These are phyloP conservation scores for Euproctis similis DNA, from an alignment of 2,888 invertebrate species.

Conservation along the genomic window DNA sequence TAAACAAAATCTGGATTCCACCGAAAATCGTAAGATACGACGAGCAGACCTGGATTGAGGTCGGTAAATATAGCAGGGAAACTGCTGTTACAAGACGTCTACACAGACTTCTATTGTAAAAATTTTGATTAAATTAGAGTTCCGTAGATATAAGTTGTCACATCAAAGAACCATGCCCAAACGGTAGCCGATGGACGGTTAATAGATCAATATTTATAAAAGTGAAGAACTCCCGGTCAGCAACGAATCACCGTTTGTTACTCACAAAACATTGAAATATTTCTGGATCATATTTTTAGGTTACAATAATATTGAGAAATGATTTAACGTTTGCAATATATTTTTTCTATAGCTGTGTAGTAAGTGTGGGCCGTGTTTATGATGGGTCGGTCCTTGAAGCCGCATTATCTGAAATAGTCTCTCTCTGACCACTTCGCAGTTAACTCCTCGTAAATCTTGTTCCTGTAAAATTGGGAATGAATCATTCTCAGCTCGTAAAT, in stretches of 20 bases:
- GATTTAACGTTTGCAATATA: background rate
- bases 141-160: too few relatives aligned
- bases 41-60: too few relatives aligned
- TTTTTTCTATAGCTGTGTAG: conserved; percentile 15
- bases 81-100: too few relatives aligned
- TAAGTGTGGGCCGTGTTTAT: conserved; percentile 12
- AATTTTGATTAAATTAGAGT: too few relatives aligned
- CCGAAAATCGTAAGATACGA: too few relatives aligned
- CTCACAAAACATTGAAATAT: background rate
- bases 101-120: too few relatives aligned
- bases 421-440: conserved; percentile 28
- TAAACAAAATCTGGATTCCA: too few relatives aligned
- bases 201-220: too few relatives aligned
- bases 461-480: conserved; percentile 23
- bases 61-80: too few relatives aligned
- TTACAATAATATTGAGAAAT: conserved; percentile 12
- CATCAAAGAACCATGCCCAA: too few relatives aligned
- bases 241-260: conserved; percentile 1
- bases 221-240: too few relatives aligned
- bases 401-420: conserved; percentile 31
- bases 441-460: conserved; percentile 34
- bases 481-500: conserved; percentile 3
- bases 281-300: conserved; percentile 16
- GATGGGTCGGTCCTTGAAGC: conserved; percentile 31
- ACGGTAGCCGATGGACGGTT: too few relatives aligned